These are phyloP conservation scores for Tenthredo notha DNA, from an alignment of 2,888 invertebrate genomes.

Conservation along the genomic window DNA sequence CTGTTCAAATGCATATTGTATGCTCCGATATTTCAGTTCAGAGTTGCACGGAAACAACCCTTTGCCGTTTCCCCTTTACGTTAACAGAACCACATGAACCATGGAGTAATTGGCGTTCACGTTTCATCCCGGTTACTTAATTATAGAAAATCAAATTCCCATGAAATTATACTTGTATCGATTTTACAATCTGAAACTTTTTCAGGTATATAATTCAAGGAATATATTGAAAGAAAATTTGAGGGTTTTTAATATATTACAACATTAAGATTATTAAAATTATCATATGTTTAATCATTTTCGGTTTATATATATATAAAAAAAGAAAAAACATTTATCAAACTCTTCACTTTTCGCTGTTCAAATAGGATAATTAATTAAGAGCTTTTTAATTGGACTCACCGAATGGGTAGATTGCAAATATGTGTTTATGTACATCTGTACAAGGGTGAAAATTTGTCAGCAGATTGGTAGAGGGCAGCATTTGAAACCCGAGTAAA, in stretches of 20 bases:
- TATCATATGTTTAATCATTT: no score
- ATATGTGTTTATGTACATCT: not conserved
- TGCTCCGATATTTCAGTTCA: not conserved
- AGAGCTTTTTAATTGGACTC: not conserved
- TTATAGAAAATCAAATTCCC: conserved; percentile 14
- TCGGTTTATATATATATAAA: not conserved
- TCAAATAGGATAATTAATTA: not conserved
- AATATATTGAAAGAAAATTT: not conserved
- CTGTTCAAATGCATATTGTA: not conserved
- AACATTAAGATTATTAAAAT: no score
- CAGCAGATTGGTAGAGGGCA: not conserved
- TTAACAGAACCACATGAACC: not conserved
- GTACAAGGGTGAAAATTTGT: not conserved
- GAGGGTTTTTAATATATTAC: not conserved
- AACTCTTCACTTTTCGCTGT: not conserved
- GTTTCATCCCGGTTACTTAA: conserved; percentile 3
- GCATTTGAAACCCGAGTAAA: not conserved
- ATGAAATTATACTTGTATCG: conserved; percentile 3
- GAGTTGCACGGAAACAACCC: not conserved
- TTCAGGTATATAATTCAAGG: no score
- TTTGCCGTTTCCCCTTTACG: not conserved
- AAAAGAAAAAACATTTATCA: no score
- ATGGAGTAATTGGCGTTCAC: not conserved
- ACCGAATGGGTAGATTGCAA: not conserved
- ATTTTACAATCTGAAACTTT: not conserved